Percentiles rank a stretch among this genome's conserved stretches.
Conservation (phyloP, 2,113 vertebrate species). For the Boulengeromyrus knoepffleri region DNA sequence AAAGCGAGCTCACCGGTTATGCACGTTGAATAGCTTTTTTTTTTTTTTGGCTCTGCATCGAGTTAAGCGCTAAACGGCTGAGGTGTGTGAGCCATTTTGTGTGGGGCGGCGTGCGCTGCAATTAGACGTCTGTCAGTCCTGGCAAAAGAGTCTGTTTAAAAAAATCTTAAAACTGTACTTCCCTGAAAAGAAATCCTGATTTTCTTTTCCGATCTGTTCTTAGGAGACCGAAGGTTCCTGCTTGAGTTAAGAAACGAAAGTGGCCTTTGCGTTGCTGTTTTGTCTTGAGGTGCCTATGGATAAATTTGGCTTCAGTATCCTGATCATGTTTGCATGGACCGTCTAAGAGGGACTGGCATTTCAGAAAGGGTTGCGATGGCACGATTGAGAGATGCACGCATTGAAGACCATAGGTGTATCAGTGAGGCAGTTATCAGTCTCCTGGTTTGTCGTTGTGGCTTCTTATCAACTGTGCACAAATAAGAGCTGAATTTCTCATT, state of each 20-base stretch:
- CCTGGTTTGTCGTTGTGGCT: background rate
- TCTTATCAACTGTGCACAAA: background rate
- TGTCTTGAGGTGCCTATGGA: background rate
- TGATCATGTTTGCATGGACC: background rate
- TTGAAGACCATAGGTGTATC: background rate
- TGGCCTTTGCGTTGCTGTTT: background rate
- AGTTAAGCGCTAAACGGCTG: background rate
- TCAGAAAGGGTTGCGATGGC: background rate
- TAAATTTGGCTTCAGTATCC: background rate
- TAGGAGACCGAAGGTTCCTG: background rate
- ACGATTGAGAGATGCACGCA: background rate
- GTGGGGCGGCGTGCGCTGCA: background rate
- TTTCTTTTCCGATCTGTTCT: background rate
- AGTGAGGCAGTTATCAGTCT: background rate
- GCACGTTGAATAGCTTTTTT: background rate
- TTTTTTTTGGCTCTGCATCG: background rate
- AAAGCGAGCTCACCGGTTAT: background rate
- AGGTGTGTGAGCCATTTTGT: conserved; percentile 10
- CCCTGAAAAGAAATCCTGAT: background rate
- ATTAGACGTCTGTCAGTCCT: background rate
- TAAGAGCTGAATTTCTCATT: background rate
- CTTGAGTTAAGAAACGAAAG: background rate
- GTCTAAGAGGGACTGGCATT: background rate
- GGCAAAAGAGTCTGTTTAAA: background rate
- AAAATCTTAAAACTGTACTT: background rate